phyloP scores from a whole-genome alignment of 2,113 vertebrate genomes.

The Cyanoramphus novaezelandiae region DNA sequence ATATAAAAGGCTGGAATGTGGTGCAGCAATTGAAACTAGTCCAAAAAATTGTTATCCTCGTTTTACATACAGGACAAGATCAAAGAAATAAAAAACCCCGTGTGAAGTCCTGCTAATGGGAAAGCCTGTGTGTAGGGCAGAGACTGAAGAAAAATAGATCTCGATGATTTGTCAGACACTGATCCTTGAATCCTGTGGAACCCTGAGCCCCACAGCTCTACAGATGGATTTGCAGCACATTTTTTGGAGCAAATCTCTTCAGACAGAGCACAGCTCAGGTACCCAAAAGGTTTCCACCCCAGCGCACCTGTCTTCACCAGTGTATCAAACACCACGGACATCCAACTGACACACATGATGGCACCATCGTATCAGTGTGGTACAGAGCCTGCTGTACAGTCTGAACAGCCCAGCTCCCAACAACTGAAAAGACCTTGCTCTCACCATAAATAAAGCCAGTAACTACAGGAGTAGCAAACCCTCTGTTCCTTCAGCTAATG shows the following conservation, averaged over 20 bases:
- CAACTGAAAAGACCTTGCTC: background rate
- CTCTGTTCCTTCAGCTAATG: background rate
- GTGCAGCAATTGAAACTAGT: background rate
- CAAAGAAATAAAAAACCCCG: background rate
- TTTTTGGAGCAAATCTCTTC: background rate
- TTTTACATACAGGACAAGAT: background rate
- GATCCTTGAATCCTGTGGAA: background rate
- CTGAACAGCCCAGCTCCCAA: background rate
- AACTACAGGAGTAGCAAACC: background rate
- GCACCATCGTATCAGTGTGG: background rate
- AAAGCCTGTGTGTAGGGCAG: background rate
- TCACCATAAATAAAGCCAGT: background rate
- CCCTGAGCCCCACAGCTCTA: background rate
- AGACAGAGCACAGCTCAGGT: background rate
- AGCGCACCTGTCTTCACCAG: background rate
- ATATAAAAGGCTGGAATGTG: background rate
- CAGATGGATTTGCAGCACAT: background rate
- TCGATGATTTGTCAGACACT: background rate
- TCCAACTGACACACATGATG: background rate
- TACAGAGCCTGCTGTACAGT: background rate
- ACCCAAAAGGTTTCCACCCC: background rate
- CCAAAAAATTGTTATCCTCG: background rate
- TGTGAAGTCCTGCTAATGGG: background rate
- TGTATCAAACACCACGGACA: accelerated
- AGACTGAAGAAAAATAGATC: background rate